Conservation (phyloP, 1,140 invertebrate species). For the Spodoptera frugiperda region DNA sequence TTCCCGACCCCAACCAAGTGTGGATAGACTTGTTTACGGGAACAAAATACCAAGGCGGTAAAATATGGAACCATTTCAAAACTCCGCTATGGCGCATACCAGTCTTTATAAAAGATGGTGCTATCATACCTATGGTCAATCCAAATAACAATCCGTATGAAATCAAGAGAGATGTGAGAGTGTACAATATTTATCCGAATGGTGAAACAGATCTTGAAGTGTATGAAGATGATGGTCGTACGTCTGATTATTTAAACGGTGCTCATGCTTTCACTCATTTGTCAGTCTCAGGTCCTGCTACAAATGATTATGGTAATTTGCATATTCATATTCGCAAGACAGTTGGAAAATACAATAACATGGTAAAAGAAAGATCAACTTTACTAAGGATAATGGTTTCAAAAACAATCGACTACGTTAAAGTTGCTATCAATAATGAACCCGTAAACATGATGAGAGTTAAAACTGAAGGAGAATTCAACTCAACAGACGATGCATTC, state of each 20-base stretch:
- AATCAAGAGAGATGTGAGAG: slow-evolving; percentile 70
- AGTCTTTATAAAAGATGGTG: slow-evolving; percentile 78
- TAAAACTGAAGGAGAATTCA: slow-evolving; percentile 62
- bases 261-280: slow-evolving; percentile 68
- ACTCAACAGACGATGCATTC: slow-evolving; percentile 61
- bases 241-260: slow-evolving; percentile 64
- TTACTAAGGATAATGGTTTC: slow-evolving; percentile 71
- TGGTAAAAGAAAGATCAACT: slow-evolving; percentile 68
- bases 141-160: slow-evolving; percentile 75
- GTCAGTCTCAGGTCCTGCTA: slow-evolving; percentile 55
- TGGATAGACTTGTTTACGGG: slow-evolving; percentile 81
- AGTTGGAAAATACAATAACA: slow-evolving; percentile 62
- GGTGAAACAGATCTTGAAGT: slow-evolving; percentile 62
- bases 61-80: slow-evolving; percentile 71
- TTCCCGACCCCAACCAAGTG: slow-evolving; percentile 73
- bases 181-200: slow-evolving; percentile 73
- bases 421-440: slow-evolving; percentile 65
- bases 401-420: slow-evolving; percentile 56
- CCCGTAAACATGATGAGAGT: slow-evolving; percentile 58
- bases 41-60: slow-evolving; percentile 75
- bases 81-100: slow-evolving; percentile 80
- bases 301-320: slow-evolving; percentile 64
- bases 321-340: slow-evolving; percentile 70
- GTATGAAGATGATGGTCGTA: slow-evolving; percentile 80
- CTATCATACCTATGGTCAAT: slow-evolving; percentile 75